Base-by-base conservation (phyloP, 1,140 invertebrate species). In the Leptoteleia sp. region DNA sequence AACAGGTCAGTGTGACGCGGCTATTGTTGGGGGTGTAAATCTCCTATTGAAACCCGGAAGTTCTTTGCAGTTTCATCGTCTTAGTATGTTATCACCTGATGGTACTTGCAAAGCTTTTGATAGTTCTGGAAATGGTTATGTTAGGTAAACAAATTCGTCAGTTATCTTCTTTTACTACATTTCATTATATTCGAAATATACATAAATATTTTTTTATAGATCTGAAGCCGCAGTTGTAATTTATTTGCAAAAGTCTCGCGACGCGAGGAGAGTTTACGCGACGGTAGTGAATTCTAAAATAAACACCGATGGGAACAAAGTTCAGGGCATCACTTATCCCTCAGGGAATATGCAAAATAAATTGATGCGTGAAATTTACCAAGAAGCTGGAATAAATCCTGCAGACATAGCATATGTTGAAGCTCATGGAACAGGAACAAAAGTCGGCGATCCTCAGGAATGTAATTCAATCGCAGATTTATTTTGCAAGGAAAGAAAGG, bases 61-160 rank as follows among this genome's bases (percentile, higher is more conserved):
- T 67, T 96, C 97, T 2, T 90, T 99, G n/a, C 96, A 98, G 86
- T 99, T 99, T 88, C 94, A 97, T 85, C 92, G 94, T 29, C 89
- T 99, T 1, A 94, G 92, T 78, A 99, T 99, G 96, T 91, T 99
- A 68, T 95, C 96, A 15, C 90, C 92, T 1, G 94, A 98, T 81
- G 98, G 97, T 25, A 92, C 91, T 81, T 99, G 97, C 89, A 98
- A 97, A 87, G 95, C 97, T 5, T 99, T 99, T 87, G 98, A 99
- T 90, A 92, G 92, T 15, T 92, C 93, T 40, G 97, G 96, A 40
- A 94, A 95, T 83, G 98, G 98, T 8, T 99, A 99, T 87, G 97
- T 97, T 0, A 92, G 98, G 68, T 79, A 62, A 70, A 50, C 25
- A 47, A 42, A 13, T 6, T 0, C 13, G 22, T 15, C 43, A 27